Base-by-base conservation (phyloP, 2,888 invertebrate species). In the Zaprionus lineosus region DNA sequence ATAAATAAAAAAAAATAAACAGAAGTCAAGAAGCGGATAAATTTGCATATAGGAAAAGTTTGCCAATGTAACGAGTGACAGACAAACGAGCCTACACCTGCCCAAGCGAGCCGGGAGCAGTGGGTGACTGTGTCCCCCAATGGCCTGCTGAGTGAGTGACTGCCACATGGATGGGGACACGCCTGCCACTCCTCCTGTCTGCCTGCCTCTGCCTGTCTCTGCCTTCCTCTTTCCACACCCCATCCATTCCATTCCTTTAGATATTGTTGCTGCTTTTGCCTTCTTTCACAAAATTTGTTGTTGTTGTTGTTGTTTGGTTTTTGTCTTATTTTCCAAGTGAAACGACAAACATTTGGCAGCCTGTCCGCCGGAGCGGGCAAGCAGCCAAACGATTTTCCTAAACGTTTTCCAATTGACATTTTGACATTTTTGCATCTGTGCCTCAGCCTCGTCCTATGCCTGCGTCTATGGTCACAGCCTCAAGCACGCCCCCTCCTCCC, bases 341-440 rank as follows among this genome's bases (percentile, higher is more conserved):
- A 60, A 60, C 34, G 57, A 53, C 55, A 51, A 73, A 61, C 60
- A 71, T 74, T 75, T 72, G 37, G 59, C 74, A 58, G 70, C 14
- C 53, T 39, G 46, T 15, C 14, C 24, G 51, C 19, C 39, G 48
- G 40, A 44, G 18, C 24, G 60, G 40, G 29, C 43, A 33, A 29
- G 34, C 44, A 53, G 66, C 58, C 66, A 58, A 69, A 70, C 48
- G 60, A 56, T 67, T 79, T 57, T 64, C 64, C 79, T 78, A 84
- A 81, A 84, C 82, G 82, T 65, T 84, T 84, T 79, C 47, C 19
- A 73, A 82, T 84, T 84, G 84, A 84, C 81, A 78, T 84, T 81
- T 84, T 82, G 81, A 84, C 81, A 74, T 84, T 84, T 74, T 75
- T 60, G 58, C 60, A 73, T 52, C 60, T 69, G 59, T 39, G 73